These are phyloP conservation scores for Motacilla tschutschensis DNA, from an alignment of 2,113 vertebrate genomes.

Conservation along the genomic window DNA sequence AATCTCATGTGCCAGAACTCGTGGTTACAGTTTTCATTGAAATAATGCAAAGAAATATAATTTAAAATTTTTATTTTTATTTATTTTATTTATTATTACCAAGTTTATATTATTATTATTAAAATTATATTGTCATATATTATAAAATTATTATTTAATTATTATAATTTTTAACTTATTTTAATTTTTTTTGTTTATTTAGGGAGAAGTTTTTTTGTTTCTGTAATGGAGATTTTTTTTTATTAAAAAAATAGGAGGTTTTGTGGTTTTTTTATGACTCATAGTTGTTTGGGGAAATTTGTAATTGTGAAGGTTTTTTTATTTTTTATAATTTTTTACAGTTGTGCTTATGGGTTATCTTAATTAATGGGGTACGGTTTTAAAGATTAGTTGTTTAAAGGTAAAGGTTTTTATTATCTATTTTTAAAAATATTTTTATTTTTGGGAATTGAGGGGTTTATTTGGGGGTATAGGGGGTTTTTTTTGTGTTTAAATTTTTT, in stretches of 20 bases:
- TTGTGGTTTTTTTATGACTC: background rate
- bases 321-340: background rate
- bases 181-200: background rate
- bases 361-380: background rate
- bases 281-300: background rate
- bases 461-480: background rate
- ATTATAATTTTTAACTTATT: background rate
- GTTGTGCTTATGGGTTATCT: background rate
- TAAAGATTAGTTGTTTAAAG: background rate
- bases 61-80: background rate
- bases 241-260: background rate
- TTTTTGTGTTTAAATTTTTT: background rate
- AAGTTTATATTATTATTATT: too few species aligned
- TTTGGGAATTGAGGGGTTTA: background rate
- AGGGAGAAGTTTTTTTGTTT: background rate
- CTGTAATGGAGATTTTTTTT: too few species aligned
- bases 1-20: background rate
- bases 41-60: background rate
- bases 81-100: too few species aligned
- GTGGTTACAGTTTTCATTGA: background rate
- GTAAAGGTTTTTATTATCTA: background rate
- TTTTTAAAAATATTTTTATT: background rate
- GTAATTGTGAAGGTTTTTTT: background rate
- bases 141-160: too few species aligned
- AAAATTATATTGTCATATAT: too few species aligned